A percentile compares a stretch with the other conserved stretches of the same genome.
These are phyloP conservation scores for Calliphora vomitoria DNA, from an alignment of 2,888 invertebrate genomes.

Conservation along the genomic window DNA sequence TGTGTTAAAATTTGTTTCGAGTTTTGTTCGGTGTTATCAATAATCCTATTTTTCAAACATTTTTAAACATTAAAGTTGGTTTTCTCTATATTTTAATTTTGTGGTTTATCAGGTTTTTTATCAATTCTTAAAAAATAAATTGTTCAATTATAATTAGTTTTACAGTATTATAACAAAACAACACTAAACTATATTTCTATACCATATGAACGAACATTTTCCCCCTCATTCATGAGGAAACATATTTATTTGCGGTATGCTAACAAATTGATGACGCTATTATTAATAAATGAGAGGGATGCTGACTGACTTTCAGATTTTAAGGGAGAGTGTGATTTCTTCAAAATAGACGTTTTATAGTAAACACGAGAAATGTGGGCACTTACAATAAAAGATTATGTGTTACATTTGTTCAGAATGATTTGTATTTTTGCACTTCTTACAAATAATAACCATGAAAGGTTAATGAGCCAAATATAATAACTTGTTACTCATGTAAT, in stretches of 20 bases:
- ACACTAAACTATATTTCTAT: too few relatives aligned
- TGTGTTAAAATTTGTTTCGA: too few relatives aligned
- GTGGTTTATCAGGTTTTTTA: too few relatives aligned
- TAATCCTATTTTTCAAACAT: too few relatives aligned
- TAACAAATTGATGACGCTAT: background rate
- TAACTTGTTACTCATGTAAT: background rate
- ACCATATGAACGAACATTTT: too few relatives aligned
- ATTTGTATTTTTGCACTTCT: slow-evolving; percentile 11
- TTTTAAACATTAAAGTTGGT: too few relatives aligned
- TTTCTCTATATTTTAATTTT: too few relatives aligned
- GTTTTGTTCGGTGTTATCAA: too few relatives aligned
- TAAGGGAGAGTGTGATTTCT: slow-evolving; percentile 3
- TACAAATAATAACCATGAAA: slow-evolving; percentile 12
- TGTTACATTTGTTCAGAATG: background rate
- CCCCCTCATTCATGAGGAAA: too few relatives aligned
- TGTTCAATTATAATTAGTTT: too few relatives aligned
- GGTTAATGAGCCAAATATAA: slow-evolving; percentile 8
- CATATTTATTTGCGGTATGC: background rate
- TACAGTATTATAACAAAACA: too few relatives aligned
- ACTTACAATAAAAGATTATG: background rate
- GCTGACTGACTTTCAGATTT: background rate
- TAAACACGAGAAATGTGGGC: background rate
- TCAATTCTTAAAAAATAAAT: too few relatives aligned
- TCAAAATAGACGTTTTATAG: background rate
- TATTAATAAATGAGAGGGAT: background rate